Evolutionary conservation across 2,797 vertebrate genomes (phyloP).

Genomic region (Enteromius paludinosus): DNA sequence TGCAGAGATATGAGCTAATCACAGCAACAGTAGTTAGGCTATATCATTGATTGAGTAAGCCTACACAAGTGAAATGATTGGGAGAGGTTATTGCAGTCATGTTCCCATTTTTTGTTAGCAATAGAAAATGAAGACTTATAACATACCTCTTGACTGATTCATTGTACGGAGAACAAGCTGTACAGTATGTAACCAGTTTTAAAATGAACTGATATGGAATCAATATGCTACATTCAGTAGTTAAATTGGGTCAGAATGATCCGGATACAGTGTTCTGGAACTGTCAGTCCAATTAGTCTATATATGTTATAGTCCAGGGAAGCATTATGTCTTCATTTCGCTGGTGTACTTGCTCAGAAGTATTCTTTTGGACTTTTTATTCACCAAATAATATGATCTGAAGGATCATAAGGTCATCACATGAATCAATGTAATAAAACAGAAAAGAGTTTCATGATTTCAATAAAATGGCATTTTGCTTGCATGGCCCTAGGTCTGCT

Average conservation of each 20-base stretch:
- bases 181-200: conserved; percentile 12
- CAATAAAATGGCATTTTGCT: background rate
- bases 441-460: background rate
- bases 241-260: background rate
- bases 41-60: conserved; percentile 29
- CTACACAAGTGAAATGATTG: background rate
- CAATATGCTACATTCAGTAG: background rate
- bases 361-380: background rate
- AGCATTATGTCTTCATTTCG: background rate
- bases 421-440: too few relatives aligned
- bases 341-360: background rate
- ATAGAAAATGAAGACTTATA: background rate
- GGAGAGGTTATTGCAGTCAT: background rate
- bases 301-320: background rate
- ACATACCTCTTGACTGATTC: background rate
- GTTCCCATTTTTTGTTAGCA: background rate
- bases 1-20: conserved; percentile 24
- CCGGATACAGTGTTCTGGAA: background rate
- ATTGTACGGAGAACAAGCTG: background rate
- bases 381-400: too few relatives aligned
- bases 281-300: background rate
- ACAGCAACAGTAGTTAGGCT: conserved; percentile 23
- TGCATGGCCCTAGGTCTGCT: background rate
- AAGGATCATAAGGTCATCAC: too few relatives aligned
- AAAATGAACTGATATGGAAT: conserved; percentile 1